Evolutionary conservation across 2,797 vertebrate species (phyloP).

Genomic region (Enteromius mattozi): DNA sequence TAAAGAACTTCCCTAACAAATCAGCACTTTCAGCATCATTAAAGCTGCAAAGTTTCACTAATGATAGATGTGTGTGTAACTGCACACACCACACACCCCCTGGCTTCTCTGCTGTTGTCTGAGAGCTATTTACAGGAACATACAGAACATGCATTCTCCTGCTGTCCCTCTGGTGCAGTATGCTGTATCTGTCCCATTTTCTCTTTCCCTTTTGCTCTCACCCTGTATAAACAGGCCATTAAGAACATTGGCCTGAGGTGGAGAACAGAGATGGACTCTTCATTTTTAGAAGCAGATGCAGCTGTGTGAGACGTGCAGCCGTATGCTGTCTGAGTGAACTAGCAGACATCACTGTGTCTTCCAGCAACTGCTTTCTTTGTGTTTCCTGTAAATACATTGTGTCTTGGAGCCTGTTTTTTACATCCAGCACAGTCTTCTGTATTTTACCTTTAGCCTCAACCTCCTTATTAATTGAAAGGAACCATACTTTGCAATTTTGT

Average conservation of each 20-base stretch:
- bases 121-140: slow-evolving; percentile 9
- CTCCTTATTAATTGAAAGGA: neutral
- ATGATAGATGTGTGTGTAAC: slow-evolving; percentile 13
- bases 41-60: neutral
- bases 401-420: neutral
- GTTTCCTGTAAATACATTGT: slow-evolving; percentile 5
- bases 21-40: slow-evolving; percentile 5
- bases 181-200: neutral
- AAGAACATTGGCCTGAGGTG: slow-evolving; percentile 33
- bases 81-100: neutral
- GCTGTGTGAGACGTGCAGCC: neutral
- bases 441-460: neutral
- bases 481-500: neutral
- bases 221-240: slow-evolving; percentile 27
- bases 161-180: neutral
- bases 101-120: slow-evolving; percentile 4
- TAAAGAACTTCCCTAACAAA: slow-evolving; percentile 4
- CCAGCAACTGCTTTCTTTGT: slow-evolving; percentile 6
- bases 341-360: slow-evolving; percentile 14
- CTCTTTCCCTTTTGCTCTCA: neutral
- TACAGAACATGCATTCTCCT: slow-evolving; percentile 1
- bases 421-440: neutral
- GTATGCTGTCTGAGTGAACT: slow-evolving; percentile 12
- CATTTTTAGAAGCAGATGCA: slow-evolving; percentile 15
- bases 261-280: slow-evolving; percentile 4